Conservation (phyloP, 2,113 vertebrate species). For the Entelurus aequoreus region DNA sequence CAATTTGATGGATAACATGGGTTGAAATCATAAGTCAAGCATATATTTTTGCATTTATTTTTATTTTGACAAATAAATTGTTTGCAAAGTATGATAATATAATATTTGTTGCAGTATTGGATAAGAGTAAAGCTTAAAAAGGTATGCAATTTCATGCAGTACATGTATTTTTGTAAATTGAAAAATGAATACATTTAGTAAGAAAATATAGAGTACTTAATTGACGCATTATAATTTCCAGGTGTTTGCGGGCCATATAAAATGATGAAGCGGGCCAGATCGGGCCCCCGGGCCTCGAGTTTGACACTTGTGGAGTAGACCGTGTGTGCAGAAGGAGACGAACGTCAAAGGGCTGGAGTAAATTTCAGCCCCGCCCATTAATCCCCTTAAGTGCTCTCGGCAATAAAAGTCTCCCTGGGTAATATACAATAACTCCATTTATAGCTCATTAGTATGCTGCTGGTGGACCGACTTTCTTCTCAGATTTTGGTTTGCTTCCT, state of each 20-base stretch:
- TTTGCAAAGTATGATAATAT: too few relatives aligned
- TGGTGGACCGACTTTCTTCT: slow-evolving; percentile 34
- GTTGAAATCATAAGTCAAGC: too few relatives aligned
- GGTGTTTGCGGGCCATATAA: too few relatives aligned
- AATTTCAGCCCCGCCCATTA: slow-evolving; percentile 52
- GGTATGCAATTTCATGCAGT: not conserved
- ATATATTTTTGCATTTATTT: too few relatives aligned
- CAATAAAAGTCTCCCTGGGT: slow-evolving; percentile 42
- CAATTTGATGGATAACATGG: too few relatives aligned
- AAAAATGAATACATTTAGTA: too few relatives aligned
- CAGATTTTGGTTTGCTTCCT: slow-evolving; percentile 26
- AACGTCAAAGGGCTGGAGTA: slow-evolving; percentile 1
- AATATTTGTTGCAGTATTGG: not conserved
- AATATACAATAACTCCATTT: slow-evolving; percentile 54
- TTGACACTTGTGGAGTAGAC: slow-evolving; percentile 1
- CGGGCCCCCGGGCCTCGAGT: too few relatives aligned
- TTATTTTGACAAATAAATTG: too few relatives aligned
- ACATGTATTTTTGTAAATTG: too few relatives aligned
- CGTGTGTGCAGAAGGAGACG: slow-evolving; percentile 2
- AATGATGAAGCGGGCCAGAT: too few relatives aligned
- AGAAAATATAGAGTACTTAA: too few relatives aligned
- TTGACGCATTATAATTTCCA: too few relatives aligned
- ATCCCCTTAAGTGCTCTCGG: slow-evolving; percentile 69
- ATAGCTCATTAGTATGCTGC: slow-evolving; percentile 62
- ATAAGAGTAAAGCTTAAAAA: slow-evolving; percentile 6